Percentiles rank a stretch among this genome's conserved stretches.
Conservation (phyloP, 2,113 vertebrate species). For the Melospiza melodia region DNA sequence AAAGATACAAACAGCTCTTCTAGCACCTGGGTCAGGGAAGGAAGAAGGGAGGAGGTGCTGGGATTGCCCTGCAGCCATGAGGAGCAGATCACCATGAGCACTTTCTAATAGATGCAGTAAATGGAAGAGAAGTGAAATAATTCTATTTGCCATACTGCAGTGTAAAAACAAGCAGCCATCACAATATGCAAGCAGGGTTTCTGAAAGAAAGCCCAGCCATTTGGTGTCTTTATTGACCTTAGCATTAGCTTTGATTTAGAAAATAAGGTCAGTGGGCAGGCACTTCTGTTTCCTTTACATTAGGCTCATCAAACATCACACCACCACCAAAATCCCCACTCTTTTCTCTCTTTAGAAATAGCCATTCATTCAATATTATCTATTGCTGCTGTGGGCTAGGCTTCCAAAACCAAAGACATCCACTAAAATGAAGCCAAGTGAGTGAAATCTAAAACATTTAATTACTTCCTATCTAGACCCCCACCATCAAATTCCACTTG, state of each 20-base stretch:
- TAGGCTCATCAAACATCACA: not conserved
- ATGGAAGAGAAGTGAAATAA: not conserved
- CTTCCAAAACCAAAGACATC: not conserved
- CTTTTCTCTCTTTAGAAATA: not conserved
- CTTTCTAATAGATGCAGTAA: not conserved
- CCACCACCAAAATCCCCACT: not conserved
- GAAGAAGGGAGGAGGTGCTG: not conserved
- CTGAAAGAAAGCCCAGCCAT: not conserved
- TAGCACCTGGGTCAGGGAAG: fast-evolving
- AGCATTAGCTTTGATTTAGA: not conserved
- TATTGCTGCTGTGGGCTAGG: not conserved
- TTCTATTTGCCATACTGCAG: not conserved
- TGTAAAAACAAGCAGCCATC: not conserved
- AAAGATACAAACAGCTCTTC: not conserved
- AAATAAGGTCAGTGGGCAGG: not conserved
- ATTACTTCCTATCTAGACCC: not conserved
- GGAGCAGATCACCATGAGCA: fast-evolving
- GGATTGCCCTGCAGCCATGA: not conserved
- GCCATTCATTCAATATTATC: not conserved
- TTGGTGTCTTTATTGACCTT: not conserved
- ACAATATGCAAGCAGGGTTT: not conserved
- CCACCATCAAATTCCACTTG: not conserved
- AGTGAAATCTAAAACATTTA: not conserved
- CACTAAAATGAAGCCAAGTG: not conserved
- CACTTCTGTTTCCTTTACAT: not conserved